Evolutionary conservation across 2,888 invertebrate genomes (phyloP).

Genomic region (Coleophora deauratella): DNA sequence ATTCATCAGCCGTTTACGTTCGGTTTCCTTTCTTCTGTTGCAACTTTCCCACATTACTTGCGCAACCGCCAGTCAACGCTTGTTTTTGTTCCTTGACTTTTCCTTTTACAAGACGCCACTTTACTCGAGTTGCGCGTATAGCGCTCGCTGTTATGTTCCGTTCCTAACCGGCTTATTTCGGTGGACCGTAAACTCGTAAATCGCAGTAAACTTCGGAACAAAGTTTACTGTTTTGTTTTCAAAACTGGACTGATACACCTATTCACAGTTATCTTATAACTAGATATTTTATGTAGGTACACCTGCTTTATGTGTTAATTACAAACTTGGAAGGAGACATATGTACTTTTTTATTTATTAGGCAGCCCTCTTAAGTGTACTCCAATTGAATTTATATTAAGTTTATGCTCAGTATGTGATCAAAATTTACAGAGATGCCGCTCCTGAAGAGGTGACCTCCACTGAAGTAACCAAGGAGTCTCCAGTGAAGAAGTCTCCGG

Average conservation of each 20-base stretch:
- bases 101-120: slow-evolving; percentile 55
- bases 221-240: too few relatives aligned
- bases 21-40: slow-evolving; percentile 55
- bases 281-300: too few relatives aligned
- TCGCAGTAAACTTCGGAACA: too few relatives aligned
- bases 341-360: too few relatives aligned
- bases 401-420: not conserved
- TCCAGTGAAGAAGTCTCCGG: slow-evolving; percentile 67
- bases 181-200: slow-evolving; percentile 20
- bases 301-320: too few relatives aligned
- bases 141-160: slow-evolving; percentile 36
- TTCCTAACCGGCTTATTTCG: slow-evolving; percentile 27
- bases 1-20: slow-evolving; percentile 48
- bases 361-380: too few relatives aligned
- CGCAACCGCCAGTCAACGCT: slow-evolving; percentile 46
- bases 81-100: slow-evolving; percentile 66
- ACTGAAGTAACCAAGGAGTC: slow-evolving; percentile 61
- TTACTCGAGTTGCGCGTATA: slow-evolving; percentile 27
- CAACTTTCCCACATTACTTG: slow-evolving; percentile 68
- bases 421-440: slow-evolving; percentile 52
- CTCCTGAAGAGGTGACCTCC: slow-evolving; percentile 64
- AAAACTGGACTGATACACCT: too few relatives aligned
- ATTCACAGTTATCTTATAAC: too few relatives aligned
- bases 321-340: too few relatives aligned
- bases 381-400: not conserved